Base-by-base conservation (phyloP, 2,113 vertebrate genomes). In the Austrofundulus limnaeus region DNA sequence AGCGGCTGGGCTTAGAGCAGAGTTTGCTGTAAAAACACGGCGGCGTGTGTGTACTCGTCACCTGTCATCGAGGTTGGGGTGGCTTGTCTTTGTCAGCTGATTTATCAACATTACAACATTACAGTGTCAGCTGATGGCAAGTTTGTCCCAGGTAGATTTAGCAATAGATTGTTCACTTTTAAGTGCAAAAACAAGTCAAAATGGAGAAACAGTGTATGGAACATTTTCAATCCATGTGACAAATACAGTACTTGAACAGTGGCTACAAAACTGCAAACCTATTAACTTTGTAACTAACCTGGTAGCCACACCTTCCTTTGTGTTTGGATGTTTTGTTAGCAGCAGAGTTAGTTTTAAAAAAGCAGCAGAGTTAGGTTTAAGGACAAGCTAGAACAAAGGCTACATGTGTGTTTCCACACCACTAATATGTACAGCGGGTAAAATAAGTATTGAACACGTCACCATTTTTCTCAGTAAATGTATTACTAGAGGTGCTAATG, bases 301-400 rank as follows among this genome's bases (percentile, higher is more conserved):
- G 10, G 48, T 42, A 0, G 52, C 57, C 61, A 17, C 78, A 52
- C 74, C 75, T 63, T 45, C 21, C 2, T 8, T 21, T 11, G 52
- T 75, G 46, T 63, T 75, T 79, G 69, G 23, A 11, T 5, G 21
- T 56, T 61, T 38, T 19, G 14, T 51, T 38, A 45, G n/a, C 47
- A 23, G n/a, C 25, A 34, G 47, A 66, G n/a, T n/a, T n/a, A n/a
- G n/a, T n/a, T n/a, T n/a, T n/a, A n/a, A n/a, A n/a, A n/a, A n/a
- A 45, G 19, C 48, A 21, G 19, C 25, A 34, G 47, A 66, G n/a
- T 52, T 51, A 23, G 61, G 15, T 74, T 61, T 63, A 78, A 55
- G 48, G 68, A 82, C 78, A 85, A 72, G 83, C 74, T 69, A 38
- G 66, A 83, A 86, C 83, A 88, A 74, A 79, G 56, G 65, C 80